phyloP scores from a whole-genome alignment of 2,888 invertebrate genomes.

The Acheta domesticus region DNA sequence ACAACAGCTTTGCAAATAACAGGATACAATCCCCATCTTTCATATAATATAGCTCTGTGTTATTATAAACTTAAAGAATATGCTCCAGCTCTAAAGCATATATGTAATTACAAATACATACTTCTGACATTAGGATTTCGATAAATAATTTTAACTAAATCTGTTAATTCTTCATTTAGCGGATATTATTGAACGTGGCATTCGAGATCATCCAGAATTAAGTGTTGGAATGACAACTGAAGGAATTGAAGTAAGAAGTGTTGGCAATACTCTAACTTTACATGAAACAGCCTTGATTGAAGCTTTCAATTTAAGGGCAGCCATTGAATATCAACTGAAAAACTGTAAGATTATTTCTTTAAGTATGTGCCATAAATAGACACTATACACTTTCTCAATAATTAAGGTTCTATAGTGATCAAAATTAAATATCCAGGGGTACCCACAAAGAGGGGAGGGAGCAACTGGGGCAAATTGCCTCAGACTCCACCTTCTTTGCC shows the following conservation, averaged over 20 bases:
- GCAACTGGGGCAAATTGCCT: no score
- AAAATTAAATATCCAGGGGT: no score
- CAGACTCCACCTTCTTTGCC: no score
- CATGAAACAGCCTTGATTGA: constrained; percentile 96
- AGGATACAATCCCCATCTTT: constrained; percentile 86
- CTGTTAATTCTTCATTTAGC: constrained; percentile 46
- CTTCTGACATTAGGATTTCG: background rate
- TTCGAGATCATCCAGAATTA: constrained; percentile 93
- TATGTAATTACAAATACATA: constrained; percentile 59
- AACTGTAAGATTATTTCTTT: constrained; percentile 56
- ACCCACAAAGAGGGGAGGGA: no score
- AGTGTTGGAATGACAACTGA: constrained; percentile 97
- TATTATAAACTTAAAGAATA: constrained; percentile 93
- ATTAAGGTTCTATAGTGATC: no score
- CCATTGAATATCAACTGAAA: constrained; percentile 92
- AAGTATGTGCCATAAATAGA: background rate
- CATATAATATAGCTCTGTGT: constrained; percentile 93
- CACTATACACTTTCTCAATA: no score
- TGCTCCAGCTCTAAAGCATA: constrained; percentile 86
- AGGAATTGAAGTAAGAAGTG: constrained; percentile 86
- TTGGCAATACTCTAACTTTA: constrained; percentile 89
- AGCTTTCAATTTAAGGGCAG: constrained; percentile 97
- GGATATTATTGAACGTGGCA: constrained; percentile 93
- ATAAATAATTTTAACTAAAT: constrained; percentile 12
- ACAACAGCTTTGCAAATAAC: constrained; percentile 79